Base-by-base conservation (phyloP, 2,888 invertebrate species). In the Pogonocherus hispidulus region DNA sequence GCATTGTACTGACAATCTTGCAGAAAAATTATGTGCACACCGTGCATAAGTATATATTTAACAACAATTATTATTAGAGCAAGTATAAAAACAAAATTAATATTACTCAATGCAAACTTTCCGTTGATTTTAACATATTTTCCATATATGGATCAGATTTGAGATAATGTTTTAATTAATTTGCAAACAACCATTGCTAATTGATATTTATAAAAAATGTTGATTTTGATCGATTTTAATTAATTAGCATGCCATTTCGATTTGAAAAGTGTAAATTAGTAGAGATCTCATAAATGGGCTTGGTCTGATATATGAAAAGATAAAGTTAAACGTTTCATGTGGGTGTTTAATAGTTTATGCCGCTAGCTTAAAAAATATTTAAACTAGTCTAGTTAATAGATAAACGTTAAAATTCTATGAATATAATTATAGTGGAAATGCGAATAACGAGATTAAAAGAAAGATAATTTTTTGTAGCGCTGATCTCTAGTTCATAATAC, bases 291-390 rank as follows among this genome's bases (percentile, higher is more conserved):
- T 47, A 18, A 47, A 47, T 47, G 32, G 71, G 71, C 51, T 66
- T 63, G 70, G 70, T 55, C 67, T 67, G 73, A 76, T 71, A 72
- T 76, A 70, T 76, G 69, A 65, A 59, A 65, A 69, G 73, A 74
- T 76, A 76, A 68, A 70, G 66, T 69, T 67, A 55, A 70, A 71
- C 68, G 67, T 70, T 65, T 27, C 20, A 65, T 67, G 76, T 76
- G 69, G 76, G 76, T 63, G 76, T 68, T 66, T 52, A 59, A 67
- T 56, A 64, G 66, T 23, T 68, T 4, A 18, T 14, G 47, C 32
- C 35, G 18, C 18, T 59, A 18, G 19, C 32, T 47, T 47, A 0
- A 47, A 18, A 59, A 59, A 57, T 19, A 32, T 57, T 49, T 35
- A 59, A 59, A 47, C 22, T 18, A 59, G 27, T 16, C 32, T 27